phyloP scores from a whole-genome alignment of 2,888 invertebrate species.

The Agelastica alni region DNA sequence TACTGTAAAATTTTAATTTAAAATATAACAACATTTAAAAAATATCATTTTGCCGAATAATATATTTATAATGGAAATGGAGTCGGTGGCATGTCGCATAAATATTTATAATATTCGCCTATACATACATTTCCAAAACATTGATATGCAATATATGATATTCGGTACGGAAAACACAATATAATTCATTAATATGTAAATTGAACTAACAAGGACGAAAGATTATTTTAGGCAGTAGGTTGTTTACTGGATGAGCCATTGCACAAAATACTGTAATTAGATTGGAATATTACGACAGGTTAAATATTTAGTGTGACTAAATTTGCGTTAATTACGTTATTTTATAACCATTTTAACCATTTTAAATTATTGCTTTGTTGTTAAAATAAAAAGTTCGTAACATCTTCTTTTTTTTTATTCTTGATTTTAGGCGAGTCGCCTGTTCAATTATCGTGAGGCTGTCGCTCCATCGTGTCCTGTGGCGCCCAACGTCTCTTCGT shows the following conservation, averaged over 20 bases:
- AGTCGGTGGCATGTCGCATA: not conserved
- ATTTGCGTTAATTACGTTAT: slow-evolving; percentile 1
- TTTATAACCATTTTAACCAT: no score
- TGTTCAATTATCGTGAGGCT: no score
- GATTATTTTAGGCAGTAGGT: not conserved
- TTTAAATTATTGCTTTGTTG: no score
- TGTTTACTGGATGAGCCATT: slow-evolving; percentile 3
- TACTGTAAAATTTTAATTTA: no score
- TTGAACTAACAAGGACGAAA: slow-evolving; percentile 9
- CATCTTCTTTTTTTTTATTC: no score
- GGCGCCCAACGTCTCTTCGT: no score
- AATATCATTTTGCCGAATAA: not conserved
- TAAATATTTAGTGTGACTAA: slow-evolving; percentile 5
- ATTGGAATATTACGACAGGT: not conserved
- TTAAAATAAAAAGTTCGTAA: no score
- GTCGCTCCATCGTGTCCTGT: no score
- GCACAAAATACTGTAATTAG: slow-evolving; percentile 10
- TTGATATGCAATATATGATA: slow-evolving; percentile 18
- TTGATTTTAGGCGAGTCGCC: no score
- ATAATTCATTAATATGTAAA: slow-evolving; percentile 21
- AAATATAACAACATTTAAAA: no score
- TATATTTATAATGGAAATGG: slow-evolving; percentile 1
- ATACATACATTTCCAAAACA: slow-evolving; percentile 5
- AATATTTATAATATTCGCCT: slow-evolving; percentile 7
- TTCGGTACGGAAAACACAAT: slow-evolving; percentile 14